Evolutionary conservation across 1,140 invertebrate species (phyloP), one percentile per base, ranked within the genome.

Genomic region (Chlorops oryzae): DNA sequence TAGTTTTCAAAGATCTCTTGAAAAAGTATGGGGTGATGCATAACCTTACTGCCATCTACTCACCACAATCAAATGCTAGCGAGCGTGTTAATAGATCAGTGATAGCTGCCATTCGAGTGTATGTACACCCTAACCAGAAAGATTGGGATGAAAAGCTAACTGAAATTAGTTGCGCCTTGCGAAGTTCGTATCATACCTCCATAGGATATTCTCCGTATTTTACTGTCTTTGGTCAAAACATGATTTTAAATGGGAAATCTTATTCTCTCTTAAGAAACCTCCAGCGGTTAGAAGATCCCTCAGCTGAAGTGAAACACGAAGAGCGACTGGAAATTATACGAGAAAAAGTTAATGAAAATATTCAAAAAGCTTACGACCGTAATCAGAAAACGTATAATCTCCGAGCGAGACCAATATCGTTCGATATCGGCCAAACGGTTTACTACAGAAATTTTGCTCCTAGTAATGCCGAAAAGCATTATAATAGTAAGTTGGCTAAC

Each of bases 81-180:
- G 44, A 46, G n/a, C 24, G 44, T 15, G 44, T 46, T 32, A 46
- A 46, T 34, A 24, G 23, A 21, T 37, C 42, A 7, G 10, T 50
- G 15, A 50, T 44, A 25, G 27, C 49, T 4, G 49, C 17, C 18
- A 50, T 50, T 13, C n/a, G 48, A 23, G 24, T 40, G 22, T 43
- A 50, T 21, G 13, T 41, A 23, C 34, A 24, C 17, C 20, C 22
- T 9, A 24, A 47, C 12, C 27, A 39, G 24, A 12, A 18, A 25
- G 13, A 45, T 21, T 50, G 52, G 52, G 52, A 54, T 21, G 28
- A 38, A 18, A 25, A 54, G 18, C 17, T 54, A 23, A 28, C 10
- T 12, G 23, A 17, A 9, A 49, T 50, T 12, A 39, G 28, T 32
- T 28, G 22, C 17, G 44, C 42, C 2, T 22, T 51, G 12, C n/a